Base-by-base conservation (phyloP, 1,140 invertebrate species). In the Drosophila busckii region DNA sequence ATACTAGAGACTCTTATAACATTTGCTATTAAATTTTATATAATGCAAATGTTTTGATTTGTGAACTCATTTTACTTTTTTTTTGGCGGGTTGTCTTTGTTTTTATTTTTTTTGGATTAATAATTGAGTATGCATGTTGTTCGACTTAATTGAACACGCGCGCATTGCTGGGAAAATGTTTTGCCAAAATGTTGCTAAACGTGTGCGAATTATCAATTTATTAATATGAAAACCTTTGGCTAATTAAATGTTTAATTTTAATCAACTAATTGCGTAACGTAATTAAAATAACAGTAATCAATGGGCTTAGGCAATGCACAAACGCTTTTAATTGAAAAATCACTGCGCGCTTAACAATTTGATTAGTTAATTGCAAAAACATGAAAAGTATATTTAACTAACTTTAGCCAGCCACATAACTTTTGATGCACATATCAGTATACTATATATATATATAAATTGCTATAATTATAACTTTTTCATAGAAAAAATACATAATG, bases 31-130 rank as follows among this genome's bases (percentile, higher is more conserved):
- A 32, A 61, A 61, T 55, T 23, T 9, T 25, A 69, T 58, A 46
- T 38, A 32, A 52, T 49, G 32, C 66, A 44, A 50, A 38, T 4
- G 32, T 59, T 48, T 60, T 38, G 13, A 17, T 49, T 73, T 49
- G 48, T 63, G 56, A 78, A 71, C 62, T 80, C 71, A 64, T 63
- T 41, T 65, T 67, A 40, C 23, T 35, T 17, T 1, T 7, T 28
- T 38, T 80, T 82, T 82, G 75, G 75, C 73, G 75, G 73, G 73
- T 66, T 82, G 60, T 73, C 67, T 50, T 82, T 60, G 42, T 59
- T 62, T 66, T 50, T 37, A 62, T 73, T 49, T 80, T n/a, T n/a
- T n/a, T n/a, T n/a, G n/a, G n/a, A 60, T 71, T 80, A 60, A 68
- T 60, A 68, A 61, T 59, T 55, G 12, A 61, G 55, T 59, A 55